A percentile compares a stretch with the other conserved stretches of the same genome.
These are phyloP conservation scores for Uria aalge DNA, from an alignment of 2,113 vertebrate species.

Conservation along the genomic window DNA sequence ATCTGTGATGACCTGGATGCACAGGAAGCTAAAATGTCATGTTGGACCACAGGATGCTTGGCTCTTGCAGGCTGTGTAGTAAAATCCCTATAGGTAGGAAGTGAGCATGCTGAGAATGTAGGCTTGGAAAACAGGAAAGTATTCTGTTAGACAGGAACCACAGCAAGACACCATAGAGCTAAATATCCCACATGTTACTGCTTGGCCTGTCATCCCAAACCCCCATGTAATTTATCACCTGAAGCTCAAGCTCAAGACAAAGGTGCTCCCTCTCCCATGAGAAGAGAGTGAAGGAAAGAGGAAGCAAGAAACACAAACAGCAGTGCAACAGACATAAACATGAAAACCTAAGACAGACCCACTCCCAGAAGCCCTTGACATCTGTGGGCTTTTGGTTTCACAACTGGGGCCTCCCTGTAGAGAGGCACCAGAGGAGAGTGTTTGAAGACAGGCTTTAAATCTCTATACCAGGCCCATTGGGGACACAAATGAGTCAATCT, in stretches of 20 bases:
- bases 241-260: neutral
- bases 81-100: neutral
- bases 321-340: neutral
- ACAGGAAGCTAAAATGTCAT: fast-evolving
- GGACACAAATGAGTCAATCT: neutral
- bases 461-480: fast-evolving
- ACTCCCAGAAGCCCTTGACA: neutral
- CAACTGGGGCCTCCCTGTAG: neutral
- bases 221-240: neutral
- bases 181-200: neutral
- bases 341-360: neutral
- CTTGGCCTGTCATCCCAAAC: neutral
- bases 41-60: neutral
- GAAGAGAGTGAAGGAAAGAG: neutral
- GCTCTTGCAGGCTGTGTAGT: neutral
- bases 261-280: neutral
- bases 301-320: neutral
- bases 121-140: neutral
- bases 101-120: neutral
- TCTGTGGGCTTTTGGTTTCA: neutral
- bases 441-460: neutral
- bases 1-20: neutral
- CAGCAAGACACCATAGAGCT: neutral
- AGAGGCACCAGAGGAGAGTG: neutral
- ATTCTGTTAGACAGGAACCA: neutral